Percentiles rank a stretch among this genome's conserved stretches.
Conservation (phyloP, 1,140 invertebrate species). For the Cotesia vestalis region DNA sequence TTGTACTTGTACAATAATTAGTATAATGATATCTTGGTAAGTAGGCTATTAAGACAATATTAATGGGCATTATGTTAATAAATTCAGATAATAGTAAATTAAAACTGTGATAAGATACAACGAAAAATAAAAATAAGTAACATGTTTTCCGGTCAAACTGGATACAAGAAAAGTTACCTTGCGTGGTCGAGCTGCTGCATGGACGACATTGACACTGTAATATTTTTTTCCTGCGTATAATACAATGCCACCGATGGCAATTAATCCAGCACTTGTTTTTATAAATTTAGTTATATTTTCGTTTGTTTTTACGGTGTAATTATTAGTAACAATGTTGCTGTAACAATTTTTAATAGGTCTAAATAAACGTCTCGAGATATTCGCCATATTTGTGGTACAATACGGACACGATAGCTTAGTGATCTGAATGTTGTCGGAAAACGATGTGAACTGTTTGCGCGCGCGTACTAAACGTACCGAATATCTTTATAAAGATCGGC, state of each 20-base stretch:
- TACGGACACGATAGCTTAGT: neutral
- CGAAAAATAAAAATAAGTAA: neutral
- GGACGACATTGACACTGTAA: conserved; percentile 39
- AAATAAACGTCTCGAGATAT: conserved; percentile 18
- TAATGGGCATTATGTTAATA: too few species aligned
- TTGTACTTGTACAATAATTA: too few species aligned
- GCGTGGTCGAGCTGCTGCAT: conserved; percentile 49
- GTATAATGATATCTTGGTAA: too few species aligned
- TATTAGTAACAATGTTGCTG: conserved; percentile 1
- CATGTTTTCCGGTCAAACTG: conserved; percentile 24
- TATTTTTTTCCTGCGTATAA: conserved; percentile 44
- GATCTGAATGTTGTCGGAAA: neutral
- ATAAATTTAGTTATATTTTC: conserved; percentile 14
- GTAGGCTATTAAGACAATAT: too few species aligned
- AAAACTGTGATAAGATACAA: neutral
- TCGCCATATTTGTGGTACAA: conserved; percentile 38
- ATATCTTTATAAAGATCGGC: neutral
- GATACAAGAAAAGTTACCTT: conserved; percentile 45
- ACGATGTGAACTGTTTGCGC: conserved; percentile 11
- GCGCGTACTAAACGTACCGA: neutral
- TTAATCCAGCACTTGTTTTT: conserved; percentile 33
- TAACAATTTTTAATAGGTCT: conserved; percentile 10
- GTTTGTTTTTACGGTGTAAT: neutral
- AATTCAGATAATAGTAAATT: neutral
- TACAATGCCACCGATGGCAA: conserved; percentile 42